These are phyloP conservation scores for Poicephalus gulielmi DNA, from an alignment of 2,113 vertebrate species.

Conservation along the genomic window DNA sequence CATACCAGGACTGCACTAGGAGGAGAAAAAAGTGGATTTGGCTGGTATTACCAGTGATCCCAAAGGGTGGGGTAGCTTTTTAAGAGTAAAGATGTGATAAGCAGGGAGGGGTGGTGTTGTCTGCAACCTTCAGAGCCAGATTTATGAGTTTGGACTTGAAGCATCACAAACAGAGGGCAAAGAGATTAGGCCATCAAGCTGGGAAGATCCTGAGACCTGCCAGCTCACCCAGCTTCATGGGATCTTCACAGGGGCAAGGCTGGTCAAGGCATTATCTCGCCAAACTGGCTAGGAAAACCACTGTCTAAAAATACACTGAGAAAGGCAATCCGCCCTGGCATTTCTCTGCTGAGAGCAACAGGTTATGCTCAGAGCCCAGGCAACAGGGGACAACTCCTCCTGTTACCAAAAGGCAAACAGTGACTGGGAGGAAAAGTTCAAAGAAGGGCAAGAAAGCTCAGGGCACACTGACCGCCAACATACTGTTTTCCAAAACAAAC, in stretches of 20 bases:
- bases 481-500: not conserved
- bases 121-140: not conserved
- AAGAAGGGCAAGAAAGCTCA: not conserved
- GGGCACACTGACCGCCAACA: fast-evolving
- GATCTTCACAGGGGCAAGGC: not conserved
- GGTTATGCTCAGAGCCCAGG: not conserved
- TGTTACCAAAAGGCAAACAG: not conserved
- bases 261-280: not conserved
- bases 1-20: not conserved
- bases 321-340: not conserved
- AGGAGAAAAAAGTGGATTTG: not conserved
- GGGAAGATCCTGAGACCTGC: not conserved
- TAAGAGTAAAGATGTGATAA: not conserved
- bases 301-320: not conserved
- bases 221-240: not conserved
- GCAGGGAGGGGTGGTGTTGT: not conserved
- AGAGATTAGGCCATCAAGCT: not conserved
- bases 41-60: not conserved
- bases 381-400: not conserved
- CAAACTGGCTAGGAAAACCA: not conserved
- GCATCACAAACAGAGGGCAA: not conserved
- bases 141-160: not conserved
- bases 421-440: not conserved
- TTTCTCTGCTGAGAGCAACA: fast-evolving
- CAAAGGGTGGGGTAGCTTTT: not conserved